Percentiles rank a stretch among this genome's conserved stretches.
Conservation (phyloP, 2,888 invertebrate species). For the Trissolcus japonicus region DNA sequence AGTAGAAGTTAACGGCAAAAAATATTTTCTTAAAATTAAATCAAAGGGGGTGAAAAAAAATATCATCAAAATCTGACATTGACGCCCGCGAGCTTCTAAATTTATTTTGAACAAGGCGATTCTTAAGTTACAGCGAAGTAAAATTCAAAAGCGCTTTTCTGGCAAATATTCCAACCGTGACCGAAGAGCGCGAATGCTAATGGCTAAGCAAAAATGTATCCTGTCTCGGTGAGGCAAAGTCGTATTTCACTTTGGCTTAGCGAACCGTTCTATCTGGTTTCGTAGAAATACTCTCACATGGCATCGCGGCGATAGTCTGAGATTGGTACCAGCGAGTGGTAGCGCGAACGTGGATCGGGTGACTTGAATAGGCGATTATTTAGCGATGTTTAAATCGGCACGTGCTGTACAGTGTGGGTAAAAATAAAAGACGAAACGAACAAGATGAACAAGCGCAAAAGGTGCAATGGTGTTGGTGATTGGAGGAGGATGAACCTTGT, state of each 20-base stretch:
- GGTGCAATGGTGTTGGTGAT: conserved; percentile 32
- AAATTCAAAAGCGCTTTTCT: conserved; percentile 4
- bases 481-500: conserved; percentile 41
- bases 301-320: conserved; percentile 60
- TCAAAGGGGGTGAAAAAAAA: neutral
- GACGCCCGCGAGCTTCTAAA: too few relatives aligned
- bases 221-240: conserved; percentile 37
- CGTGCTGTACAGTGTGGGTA: conserved; percentile 41
- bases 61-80: too few relatives aligned
- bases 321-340: conserved; percentile 61
- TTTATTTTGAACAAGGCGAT: neutral
- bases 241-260: conserved; percentile 57
- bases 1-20: too few relatives aligned
- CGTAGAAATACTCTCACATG: conserved; percentile 67
- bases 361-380: conserved; percentile 60
- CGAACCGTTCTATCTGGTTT: conserved; percentile 65
- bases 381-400: conserved; percentile 48
- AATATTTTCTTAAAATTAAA: neutral
- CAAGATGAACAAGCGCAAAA: conserved; percentile 45
- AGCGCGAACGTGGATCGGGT: conserved; percentile 56
- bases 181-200: conserved; percentile 39
- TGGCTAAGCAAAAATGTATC: conserved; percentile 42
- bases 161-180: conserved; percentile 45
- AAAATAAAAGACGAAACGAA: conserved; percentile 25
- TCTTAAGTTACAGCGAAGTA: neutral